Percentiles rank a stretch among this genome's conserved stretches.
These are phyloP conservation scores for Fundulus diaphanus DNA, from an alignment of 2,797 vertebrate genomes.

Conservation along the genomic window DNA sequence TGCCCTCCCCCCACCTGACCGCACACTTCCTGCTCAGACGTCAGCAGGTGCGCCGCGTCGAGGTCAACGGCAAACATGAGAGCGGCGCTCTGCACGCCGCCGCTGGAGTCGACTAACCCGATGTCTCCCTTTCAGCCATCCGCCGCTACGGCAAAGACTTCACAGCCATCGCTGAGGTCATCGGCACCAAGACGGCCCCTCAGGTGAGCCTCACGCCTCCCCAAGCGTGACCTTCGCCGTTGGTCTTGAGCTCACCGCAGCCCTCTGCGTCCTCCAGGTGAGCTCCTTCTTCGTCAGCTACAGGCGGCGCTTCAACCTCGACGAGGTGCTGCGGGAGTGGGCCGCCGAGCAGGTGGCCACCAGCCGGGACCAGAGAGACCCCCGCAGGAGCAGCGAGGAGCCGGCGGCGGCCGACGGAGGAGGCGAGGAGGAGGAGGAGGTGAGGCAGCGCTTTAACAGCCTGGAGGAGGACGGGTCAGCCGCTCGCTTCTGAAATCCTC, in stretches of 20 bases:
- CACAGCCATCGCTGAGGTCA: constrained; percentile 89
- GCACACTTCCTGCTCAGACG: neutral
- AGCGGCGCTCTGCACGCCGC: neutral
- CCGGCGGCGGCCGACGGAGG: constrained; percentile 64
- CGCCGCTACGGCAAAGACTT: constrained; percentile 92
- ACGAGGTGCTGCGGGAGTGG: constrained; percentile 93
- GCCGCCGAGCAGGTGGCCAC: constrained; percentile 88
- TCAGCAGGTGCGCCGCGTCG: constrained; percentile 12
- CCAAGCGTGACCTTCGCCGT: neutral
- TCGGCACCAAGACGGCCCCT: constrained; percentile 89
- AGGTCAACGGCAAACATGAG: constrained; percentile 31
- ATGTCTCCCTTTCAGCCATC: constrained; percentile 77
- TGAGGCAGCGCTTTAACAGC: too few relatives aligned
- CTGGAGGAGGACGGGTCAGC: constrained; percentile 78
- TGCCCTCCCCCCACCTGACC: neutral
- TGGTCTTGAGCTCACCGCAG: too few relatives aligned
- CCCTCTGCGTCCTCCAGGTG: too few relatives aligned
- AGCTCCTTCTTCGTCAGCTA: constrained; percentile 93
- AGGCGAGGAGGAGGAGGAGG: constrained; percentile 80
- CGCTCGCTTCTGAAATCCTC: too few relatives aligned
- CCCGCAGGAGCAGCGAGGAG: constrained; percentile 71
- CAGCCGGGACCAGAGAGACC: constrained; percentile 68
- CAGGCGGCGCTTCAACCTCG: constrained; percentile 90
- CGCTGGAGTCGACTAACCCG: neutral
- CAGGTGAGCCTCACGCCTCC: constrained; percentile 82